Percentiles rank a stretch among this genome's conserved stretches.
Evolutionary conservation across 1,140 invertebrate species (phyloP).

Genomic region (Cyclargus thomasi): DNA sequence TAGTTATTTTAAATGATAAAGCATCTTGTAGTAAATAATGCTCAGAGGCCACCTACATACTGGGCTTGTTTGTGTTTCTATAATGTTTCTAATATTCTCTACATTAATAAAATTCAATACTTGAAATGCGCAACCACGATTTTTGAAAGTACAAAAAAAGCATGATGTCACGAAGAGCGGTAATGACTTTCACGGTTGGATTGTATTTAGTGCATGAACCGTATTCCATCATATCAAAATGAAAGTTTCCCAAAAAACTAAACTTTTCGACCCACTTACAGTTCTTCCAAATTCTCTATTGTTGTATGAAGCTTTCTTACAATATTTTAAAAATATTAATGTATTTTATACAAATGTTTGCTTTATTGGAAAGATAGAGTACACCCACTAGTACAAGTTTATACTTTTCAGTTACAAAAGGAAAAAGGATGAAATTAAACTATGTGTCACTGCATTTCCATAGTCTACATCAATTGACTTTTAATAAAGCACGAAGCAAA

Average conservation of each 20-base stretch:
- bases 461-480: no score
- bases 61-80: neutral
- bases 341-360: neutral
- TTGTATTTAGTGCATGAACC: conserved; percentile 67
- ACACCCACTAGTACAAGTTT: no score
- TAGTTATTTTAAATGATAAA: neutral
- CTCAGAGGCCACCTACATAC: neutral
- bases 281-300: neutral
- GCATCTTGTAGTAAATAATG: neutral
- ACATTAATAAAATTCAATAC: neutral
- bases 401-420: no score
- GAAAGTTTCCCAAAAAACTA: conserved; percentile 62
- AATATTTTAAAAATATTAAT: neutral
- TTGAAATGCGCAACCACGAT: conserved; percentile 21
- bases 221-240: conserved; percentile 56
- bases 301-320: neutral
- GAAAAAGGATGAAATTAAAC: no score
- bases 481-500: no score
- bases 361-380: no score
- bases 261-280: conserved; percentile 37
- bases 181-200: conserved; percentile 73
- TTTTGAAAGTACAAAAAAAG: conserved; percentile 67
- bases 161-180: conserved; percentile 66
- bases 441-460: no score
- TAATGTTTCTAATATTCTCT: neutral